phyloP scores from a whole-genome alignment of 2,113 vertebrate species.

The Tretioscincus oriximinensis region DNA sequence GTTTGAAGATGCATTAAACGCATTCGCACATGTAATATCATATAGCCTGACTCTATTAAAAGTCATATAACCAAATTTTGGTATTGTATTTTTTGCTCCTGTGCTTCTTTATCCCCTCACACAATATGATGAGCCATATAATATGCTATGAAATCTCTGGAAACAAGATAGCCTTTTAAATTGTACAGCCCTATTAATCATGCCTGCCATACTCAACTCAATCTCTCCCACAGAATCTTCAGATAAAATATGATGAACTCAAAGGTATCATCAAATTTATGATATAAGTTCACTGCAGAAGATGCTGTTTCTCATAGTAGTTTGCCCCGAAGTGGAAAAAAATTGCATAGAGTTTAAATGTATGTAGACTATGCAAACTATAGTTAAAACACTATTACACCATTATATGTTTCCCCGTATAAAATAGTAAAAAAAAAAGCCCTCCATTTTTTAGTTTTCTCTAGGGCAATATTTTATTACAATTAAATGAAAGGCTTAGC shows the following conservation, averaged over 20 bases:
- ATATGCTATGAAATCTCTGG: conserved; percentile 49
- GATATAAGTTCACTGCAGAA: conserved; percentile 52
- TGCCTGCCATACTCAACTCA: conserved; percentile 19
- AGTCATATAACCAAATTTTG: conserved; percentile 46
- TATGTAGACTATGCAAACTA: conserved; percentile 66
- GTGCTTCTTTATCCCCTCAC: conserved; percentile 47
- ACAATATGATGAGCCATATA: conserved; percentile 21
- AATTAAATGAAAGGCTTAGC: conserved; percentile 72
- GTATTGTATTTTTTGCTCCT: background rate
- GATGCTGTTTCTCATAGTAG: conserved; percentile 60
- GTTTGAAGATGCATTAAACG: background rate
- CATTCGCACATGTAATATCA: background rate
- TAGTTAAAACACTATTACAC: conserved; percentile 71
- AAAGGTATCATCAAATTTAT: conserved; percentile 66
- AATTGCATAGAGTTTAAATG: conserved; percentile 70
- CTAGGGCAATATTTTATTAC: conserved; percentile 71
- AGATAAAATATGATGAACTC: conserved; percentile 66
- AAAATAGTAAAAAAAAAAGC: conserved; percentile 65
- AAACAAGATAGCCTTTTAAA: conserved; percentile 46
- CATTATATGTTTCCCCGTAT: conserved; percentile 67
- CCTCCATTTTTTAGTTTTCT: conserved; percentile 62
- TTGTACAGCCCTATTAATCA: conserved; percentile 47
- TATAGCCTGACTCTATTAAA: background rate
- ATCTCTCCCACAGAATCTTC: conserved; percentile 21
- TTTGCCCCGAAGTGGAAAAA: conserved; percentile 68